A percentile compares a stretch with the other conserved stretches of the same genome.
Evolutionary conservation across 1,140 invertebrate genomes (phyloP).

Genomic region (Berghia stephanieae): DNA sequence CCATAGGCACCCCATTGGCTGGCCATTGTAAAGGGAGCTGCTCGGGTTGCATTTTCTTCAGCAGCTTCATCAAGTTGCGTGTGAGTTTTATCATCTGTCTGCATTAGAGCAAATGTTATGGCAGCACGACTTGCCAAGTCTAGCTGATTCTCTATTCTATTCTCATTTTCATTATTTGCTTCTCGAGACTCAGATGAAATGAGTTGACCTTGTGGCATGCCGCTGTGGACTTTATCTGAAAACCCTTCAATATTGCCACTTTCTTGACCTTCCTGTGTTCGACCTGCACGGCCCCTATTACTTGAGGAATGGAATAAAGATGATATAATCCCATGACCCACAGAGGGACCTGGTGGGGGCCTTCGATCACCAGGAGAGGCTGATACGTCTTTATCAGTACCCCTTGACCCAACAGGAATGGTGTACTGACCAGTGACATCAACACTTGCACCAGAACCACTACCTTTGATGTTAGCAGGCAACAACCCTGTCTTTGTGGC

Average conservation of each 20-base stretch:
- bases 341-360: conserved; percentile 30
- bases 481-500: too few species aligned
- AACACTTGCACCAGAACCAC: neutral
- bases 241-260: too few species aligned
- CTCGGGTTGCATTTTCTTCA: conserved; percentile 63
- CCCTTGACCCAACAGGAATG: neutral
- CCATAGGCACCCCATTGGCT: conserved; percentile 63
- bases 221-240: too few species aligned
- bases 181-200: conserved; percentile 36
- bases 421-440: neutral
- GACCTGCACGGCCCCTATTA: too few species aligned
- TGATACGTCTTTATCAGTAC: conserved; percentile 8
- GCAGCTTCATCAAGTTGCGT: conserved; percentile 56
- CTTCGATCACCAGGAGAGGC: conserved; percentile 25
- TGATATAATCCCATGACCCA: neutral
- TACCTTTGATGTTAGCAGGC: too few species aligned
- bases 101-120: conserved; percentile 56
- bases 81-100: conserved; percentile 60
- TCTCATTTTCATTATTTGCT: conserved; percentile 36
- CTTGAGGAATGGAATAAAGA: too few species aligned
- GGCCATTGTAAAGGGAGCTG: conserved; percentile 63
- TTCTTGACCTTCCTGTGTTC: too few species aligned
- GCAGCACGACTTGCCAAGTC: conserved; percentile 49
- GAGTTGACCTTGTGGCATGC: too few species aligned
- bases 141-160: conserved; percentile 38